phyloP scores from a whole-genome alignment of 2,888 invertebrate genomes.

The Ctenicera cuprea region DNA sequence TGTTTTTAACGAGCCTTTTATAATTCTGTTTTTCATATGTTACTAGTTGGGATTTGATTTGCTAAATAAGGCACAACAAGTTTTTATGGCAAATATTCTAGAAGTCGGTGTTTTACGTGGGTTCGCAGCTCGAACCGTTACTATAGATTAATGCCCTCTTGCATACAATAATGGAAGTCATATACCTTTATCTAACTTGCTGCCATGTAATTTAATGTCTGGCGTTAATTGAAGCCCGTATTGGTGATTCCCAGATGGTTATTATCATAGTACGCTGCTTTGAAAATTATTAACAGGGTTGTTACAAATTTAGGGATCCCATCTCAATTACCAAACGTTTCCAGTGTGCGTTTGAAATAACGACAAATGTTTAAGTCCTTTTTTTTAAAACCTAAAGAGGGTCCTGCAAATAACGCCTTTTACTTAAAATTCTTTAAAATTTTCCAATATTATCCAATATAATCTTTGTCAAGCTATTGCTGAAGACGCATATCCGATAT shows the following conservation, averaged over 20 bases:
- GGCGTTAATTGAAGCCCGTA: not conserved
- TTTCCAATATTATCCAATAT: too few species aligned
- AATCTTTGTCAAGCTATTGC: too few species aligned
- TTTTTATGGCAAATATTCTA: slow-evolving; percentile 16
- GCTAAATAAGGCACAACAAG: slow-evolving; percentile 17
- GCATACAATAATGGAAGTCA: slow-evolving; percentile 1
- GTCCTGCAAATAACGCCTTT: too few species aligned
- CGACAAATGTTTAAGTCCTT: too few species aligned
- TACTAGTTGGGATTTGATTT: not conserved
- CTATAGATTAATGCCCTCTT: slow-evolving; percentile 13
- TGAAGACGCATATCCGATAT: too few species aligned
- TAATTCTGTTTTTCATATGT: slow-evolving; percentile 7
- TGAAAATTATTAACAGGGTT: too few species aligned
- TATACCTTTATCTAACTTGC: not conserved
- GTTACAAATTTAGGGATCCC: too few species aligned
- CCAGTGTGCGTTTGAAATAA: too few species aligned
- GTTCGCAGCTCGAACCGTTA: slow-evolving; percentile 15
- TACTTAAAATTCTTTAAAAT: too few species aligned
- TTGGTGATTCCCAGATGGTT: not conserved
- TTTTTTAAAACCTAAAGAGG: too few species aligned
- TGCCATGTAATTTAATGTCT: not conserved
- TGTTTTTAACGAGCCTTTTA: not conserved
- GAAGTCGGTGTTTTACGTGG: slow-evolving; percentile 14
- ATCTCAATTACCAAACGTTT: too few species aligned
- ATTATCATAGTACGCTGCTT: too few species aligned